A percentile compares a stretch with the other conserved stretches of the same genome.
Evolutionary conservation across 2,113 vertebrate species (phyloP).

Genomic region (Ancistrus triradiatus): DNA sequence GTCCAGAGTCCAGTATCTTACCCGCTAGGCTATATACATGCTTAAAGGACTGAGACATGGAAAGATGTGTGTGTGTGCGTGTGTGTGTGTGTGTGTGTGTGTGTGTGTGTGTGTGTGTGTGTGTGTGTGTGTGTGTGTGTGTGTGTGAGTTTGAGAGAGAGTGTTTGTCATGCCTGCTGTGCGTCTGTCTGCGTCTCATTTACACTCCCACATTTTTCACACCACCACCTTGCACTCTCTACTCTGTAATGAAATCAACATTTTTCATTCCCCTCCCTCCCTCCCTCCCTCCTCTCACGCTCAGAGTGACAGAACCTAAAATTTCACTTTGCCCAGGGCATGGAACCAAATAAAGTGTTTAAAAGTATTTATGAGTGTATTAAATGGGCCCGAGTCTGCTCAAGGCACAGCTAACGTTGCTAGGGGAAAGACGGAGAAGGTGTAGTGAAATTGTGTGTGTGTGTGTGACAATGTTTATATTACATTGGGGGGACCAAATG

Average conservation of each 20-base stretch:
- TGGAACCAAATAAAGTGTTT: constrained; percentile 70
- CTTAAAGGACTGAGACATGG: constrained; percentile 14
- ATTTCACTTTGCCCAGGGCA: constrained; percentile 58
- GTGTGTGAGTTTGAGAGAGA: neutral
- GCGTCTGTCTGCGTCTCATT: constrained; percentile 71
- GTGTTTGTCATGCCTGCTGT: constrained; percentile 47
- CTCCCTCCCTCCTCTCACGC: constrained; percentile 30
- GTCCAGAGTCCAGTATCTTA: too few species aligned
- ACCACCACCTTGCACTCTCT: constrained; percentile 47
- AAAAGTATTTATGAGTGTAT: constrained; percentile 70
- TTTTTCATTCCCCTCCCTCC: constrained; percentile 50
- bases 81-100: constrained; percentile 16
- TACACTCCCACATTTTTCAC: constrained; percentile 64
- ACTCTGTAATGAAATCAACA: constrained; percentile 65
- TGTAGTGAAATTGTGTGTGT: constrained; percentile 52
- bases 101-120: constrained; percentile 6
- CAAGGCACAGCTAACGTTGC: constrained; percentile 56
- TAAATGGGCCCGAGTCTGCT: constrained; percentile 63
- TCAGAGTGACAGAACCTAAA: constrained; percentile 60
- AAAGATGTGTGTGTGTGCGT: constrained; percentile 28
- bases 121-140: neutral
- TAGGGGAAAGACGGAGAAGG: constrained; percentile 54
- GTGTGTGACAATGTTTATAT: neutral
- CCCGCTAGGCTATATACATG: too few species aligned
- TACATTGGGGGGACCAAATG: too few species aligned